Evolutionary conservation across 1,140 invertebrate species (phyloP).

Genomic region (Idris sp.): DNA sequence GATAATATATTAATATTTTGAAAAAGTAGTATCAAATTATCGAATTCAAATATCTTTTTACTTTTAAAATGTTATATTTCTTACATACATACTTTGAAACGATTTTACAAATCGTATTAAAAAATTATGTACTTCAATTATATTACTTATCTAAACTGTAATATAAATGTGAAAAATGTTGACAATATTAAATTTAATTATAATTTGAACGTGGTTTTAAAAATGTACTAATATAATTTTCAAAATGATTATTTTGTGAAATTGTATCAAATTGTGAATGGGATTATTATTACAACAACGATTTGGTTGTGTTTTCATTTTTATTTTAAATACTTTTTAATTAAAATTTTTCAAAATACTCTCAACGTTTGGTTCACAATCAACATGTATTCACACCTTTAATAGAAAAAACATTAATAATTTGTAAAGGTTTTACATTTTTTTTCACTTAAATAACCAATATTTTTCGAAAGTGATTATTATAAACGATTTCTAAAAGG

Average conservation of each 20-base stretch:
- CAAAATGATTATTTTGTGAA: neutral
- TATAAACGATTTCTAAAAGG: conserved; percentile 42
- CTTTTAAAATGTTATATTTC: neutral
- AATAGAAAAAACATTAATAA: conserved; percentile 42
- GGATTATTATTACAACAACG: neutral
- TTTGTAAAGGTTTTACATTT: conserved; percentile 20
- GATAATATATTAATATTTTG: no score
- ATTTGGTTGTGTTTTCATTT: no score
- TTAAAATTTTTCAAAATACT: conserved; percentile 17
- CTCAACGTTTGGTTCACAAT: neutral
- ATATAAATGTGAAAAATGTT: conserved; percentile 30
- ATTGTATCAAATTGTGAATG: neutral
- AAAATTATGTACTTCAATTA: neutral
- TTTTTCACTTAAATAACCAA: conserved; percentile 36
- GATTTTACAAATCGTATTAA: neutral
- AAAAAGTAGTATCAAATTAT: conserved; percentile 7
- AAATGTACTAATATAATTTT: conserved; percentile 4
- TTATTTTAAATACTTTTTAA: neutral
- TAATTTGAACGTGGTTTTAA: neutral
- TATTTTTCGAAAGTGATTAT: conserved; percentile 29
- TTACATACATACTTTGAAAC: no score
- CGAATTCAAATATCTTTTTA: conserved; percentile 9
- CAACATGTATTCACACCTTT: conserved; percentile 16
- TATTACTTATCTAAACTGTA: neutral
- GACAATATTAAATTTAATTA: conserved; percentile 11